Base-by-base conservation (phyloP, 2,888 invertebrate species). In the Sinotaia quadrata region DNA sequence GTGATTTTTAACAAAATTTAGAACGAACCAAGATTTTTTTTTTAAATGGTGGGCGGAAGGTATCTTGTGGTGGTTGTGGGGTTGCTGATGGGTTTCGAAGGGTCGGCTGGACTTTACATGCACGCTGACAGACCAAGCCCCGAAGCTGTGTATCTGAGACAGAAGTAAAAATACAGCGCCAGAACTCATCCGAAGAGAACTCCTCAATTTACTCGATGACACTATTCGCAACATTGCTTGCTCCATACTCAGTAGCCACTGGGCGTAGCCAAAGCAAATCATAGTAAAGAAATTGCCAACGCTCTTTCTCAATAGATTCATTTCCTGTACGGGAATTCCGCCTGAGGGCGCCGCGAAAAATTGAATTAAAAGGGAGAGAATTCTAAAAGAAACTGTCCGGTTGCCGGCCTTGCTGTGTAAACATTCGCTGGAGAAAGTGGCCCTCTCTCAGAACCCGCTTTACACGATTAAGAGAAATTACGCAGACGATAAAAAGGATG, bases 401-500 rank as follows among this genome's bases (percentile, higher is more conserved):
- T 65, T 56, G 65, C 36, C 44, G 33, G 44, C 21, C 65, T 37
- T 65, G 56, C 56, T 44, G 44, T 4, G 65, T 44, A 65, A 65
- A 65, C 56, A 65, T 36, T 63, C 34, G 36, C 49, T 37, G 44
- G 15, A 21, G 36, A 65, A 65, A 65, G 65, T 65, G 65, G 65
- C 65, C 37, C 56, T 41, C 65, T 56, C 65, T 41, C 44, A 36
- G 12, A 7, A 10, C 31, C 27, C 29, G 44, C 41, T 37, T 65
- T 56, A 65, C 54, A 65, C 54, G 65, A 65, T 65, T 65, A 65
- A 65, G 41, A 36, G 56, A 65, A 37, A 56, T 65, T 65, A 65
- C 65, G 56, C 36, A 7, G 24, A 2, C 34, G 31, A 4, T 65
- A 44, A 65, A 65, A 65, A 56, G 65, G 56, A 65, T 44, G 65